phyloP scores from a whole-genome alignment of 2,797 vertebrate species.

The Gymnocypris eckloni region DNA sequence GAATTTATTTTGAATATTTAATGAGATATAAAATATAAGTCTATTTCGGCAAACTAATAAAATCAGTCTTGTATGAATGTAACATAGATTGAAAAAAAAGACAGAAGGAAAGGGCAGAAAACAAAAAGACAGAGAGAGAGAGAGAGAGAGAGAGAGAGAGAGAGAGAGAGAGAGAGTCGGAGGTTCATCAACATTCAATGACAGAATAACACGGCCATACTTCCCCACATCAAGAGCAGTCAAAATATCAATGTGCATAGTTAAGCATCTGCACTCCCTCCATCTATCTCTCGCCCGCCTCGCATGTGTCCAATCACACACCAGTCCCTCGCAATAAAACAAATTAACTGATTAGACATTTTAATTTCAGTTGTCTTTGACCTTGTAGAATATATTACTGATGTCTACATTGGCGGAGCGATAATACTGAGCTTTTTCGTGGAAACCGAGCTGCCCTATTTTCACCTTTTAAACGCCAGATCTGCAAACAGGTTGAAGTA shows the following conservation, averaged over 20 bases:
- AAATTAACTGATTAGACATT: conserved; percentile 90
- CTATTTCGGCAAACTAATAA: conserved; percentile 84
- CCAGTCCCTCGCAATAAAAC: conserved; percentile 85
- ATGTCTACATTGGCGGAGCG: conserved; percentile 78
- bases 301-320: conserved; percentile 81
- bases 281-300: conserved; percentile 64
- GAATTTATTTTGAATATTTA: conserved; percentile 88
- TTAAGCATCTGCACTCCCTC: conserved; percentile 64
- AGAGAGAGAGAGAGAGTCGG: conserved; percentile 62
- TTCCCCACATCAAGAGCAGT: conserved; percentile 76
- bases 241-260: conserved; percentile 79
- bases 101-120: conserved; percentile 42
- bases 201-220: conserved; percentile 77
- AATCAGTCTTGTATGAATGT: conserved; percentile 84
- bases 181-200: conserved; percentile 81
- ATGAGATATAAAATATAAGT: conserved; percentile 87
- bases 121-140: conserved; percentile 29
- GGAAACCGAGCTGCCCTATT: conserved; percentile 78
- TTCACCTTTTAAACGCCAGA: conserved; percentile 67
- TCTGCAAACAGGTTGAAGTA: conserved; percentile 75
- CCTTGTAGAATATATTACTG: conserved; percentile 85
- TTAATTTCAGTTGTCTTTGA: conserved; percentile 88
- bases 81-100: conserved; percentile 77
- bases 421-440: conserved; percentile 77
- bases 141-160: conserved; percentile 12